Evolutionary conservation across 1,140 invertebrate species (phyloP).

Genomic region (Hermetia illucens): DNA sequence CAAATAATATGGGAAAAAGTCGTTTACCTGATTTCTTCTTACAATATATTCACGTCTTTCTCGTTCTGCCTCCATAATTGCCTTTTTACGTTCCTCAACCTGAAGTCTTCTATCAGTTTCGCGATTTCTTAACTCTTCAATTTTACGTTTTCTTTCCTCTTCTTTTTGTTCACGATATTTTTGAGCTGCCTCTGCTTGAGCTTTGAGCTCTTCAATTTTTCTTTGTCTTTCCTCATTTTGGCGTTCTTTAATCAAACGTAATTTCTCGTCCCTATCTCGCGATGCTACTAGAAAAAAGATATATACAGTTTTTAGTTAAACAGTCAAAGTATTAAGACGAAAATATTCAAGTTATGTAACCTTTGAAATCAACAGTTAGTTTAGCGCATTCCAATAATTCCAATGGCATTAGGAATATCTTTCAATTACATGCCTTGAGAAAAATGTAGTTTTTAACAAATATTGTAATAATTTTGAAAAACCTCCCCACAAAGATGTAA

Average conservation of each 20-base stretch:
- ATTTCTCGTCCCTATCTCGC: slow-evolving; percentile 40
- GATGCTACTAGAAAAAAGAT: too few species aligned
- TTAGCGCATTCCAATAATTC: too few species aligned
- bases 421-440: too few species aligned
- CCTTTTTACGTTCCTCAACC: slow-evolving; percentile 74
- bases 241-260: slow-evolving; percentile 54
- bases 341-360: too few species aligned
- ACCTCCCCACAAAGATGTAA: too few species aligned
- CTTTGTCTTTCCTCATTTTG: slow-evolving; percentile 75
- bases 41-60: slow-evolving; percentile 72
- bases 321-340: too few species aligned
- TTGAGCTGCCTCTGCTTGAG: slow-evolving; percentile 72
- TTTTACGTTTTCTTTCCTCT: slow-evolving; percentile 59
- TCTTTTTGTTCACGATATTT: slow-evolving; percentile 77
- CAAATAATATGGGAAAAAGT: too few species aligned
- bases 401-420: too few species aligned
- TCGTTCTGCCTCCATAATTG: slow-evolving; percentile 73
- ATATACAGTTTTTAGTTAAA: too few species aligned
- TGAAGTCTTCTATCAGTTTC: slow-evolving; percentile 58
- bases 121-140: slow-evolving; percentile 62
- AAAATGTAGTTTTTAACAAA: too few species aligned
- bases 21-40: slow-evolving; percentile 50
- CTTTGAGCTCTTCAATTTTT: slow-evolving; percentile 71
- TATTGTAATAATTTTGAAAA: too few species aligned
- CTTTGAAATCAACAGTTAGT: too few species aligned